These are phyloP conservation scores for Folsomia manolachei DNA, from an alignment of 2,888 invertebrate species.

Conservation along the genomic window DNA sequence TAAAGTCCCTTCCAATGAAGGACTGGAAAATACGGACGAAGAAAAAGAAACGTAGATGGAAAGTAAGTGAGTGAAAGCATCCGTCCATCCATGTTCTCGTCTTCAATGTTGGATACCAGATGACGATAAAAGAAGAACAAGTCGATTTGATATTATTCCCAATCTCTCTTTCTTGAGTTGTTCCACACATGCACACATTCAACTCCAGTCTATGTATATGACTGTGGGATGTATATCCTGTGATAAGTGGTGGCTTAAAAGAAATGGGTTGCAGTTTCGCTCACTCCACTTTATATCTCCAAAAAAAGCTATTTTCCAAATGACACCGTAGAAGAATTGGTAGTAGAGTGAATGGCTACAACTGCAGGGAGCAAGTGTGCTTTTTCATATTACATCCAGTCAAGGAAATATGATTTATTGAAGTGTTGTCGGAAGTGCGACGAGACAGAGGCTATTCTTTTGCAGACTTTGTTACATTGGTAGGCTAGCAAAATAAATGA, in stretches of 20 bases:
- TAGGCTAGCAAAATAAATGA: no score
- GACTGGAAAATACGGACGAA: no score
- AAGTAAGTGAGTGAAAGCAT: background rate
- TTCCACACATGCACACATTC: background rate
- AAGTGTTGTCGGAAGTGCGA: constrained; percentile 17
- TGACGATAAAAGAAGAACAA: background rate
- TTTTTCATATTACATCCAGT: background rate
- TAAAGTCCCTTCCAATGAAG: background rate
- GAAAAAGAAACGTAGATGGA: no score
- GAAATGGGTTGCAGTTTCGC: background rate
- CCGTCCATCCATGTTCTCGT: background rate
- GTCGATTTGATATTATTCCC: background rate
- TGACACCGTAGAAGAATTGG: no score
- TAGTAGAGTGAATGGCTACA: background rate
- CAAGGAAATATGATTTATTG: constrained; percentile 13
- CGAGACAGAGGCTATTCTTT: constrained; percentile 11
- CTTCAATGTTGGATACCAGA: no score
- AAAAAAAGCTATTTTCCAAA: background rate
- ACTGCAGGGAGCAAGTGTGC: no score
- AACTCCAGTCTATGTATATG: no score
- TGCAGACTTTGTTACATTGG: background rate
- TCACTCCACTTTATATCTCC: background rate
- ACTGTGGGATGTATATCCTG: no score
- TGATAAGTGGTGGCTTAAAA: background rate
- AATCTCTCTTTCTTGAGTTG: background rate